Evolutionary conservation across 2,113 vertebrate genomes (phyloP).

Genomic region (Myiagra hebetior): DNA sequence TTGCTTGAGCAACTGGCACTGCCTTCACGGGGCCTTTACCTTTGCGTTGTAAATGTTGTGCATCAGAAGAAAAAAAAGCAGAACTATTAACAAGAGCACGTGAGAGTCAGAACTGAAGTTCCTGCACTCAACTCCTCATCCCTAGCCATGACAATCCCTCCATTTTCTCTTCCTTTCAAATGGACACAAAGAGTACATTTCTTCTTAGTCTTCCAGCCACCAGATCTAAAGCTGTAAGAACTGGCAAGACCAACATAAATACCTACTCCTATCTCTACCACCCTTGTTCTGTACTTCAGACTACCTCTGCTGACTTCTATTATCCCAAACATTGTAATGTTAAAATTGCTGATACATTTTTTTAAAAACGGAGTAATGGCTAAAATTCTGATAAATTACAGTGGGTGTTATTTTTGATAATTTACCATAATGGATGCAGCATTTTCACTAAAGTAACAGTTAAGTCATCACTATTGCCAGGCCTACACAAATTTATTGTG

Average conservation of each 20-base stretch:
- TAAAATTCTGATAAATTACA: conserved; percentile 65
- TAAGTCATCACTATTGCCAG: conserved; percentile 65
- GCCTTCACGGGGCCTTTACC: not conserved
- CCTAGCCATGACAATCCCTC: not conserved
- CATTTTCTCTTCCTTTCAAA: not conserved
- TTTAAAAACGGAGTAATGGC: conserved; percentile 2
- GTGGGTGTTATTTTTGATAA: conserved; percentile 68
- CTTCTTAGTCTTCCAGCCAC: not conserved
- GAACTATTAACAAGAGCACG: not conserved
- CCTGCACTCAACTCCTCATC: not conserved
- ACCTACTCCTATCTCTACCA: not conserved
- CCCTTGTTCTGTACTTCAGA: not conserved
- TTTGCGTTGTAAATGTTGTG: not conserved
- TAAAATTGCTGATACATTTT: conserved; percentile 45
- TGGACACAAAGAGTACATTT: not conserved
- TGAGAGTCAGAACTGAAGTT: not conserved
- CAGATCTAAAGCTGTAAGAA: not conserved
- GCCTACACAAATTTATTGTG: conserved; percentile 59
- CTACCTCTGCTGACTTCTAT: conserved; percentile 13
- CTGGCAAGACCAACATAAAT: not conserved
- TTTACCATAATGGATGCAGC: conserved; percentile 65
- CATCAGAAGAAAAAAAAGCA: not conserved
- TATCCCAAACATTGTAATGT: conserved; percentile 2
- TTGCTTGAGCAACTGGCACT: not conserved
- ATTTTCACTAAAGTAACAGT: conserved; percentile 70